Percentiles rank a stretch among this genome's conserved stretches.
These are phyloP conservation scores for Parochlus steinenii DNA, from an alignment of 2,888 invertebrate species.

Conservation along the genomic window DNA sequence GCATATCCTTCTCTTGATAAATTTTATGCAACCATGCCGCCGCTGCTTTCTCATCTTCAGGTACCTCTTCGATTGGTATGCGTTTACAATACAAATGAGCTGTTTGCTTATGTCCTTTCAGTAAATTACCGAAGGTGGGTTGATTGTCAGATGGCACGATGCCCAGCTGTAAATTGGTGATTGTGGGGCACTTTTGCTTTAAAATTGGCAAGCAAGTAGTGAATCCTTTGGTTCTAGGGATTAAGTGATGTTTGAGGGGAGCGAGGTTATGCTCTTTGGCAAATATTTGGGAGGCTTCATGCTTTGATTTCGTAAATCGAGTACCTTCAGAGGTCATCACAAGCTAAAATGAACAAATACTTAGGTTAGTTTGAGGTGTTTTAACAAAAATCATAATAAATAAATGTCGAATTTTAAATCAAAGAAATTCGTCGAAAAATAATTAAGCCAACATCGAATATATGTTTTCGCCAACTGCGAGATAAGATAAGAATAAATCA, in stretches of 20 bases:
- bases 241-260: slow-evolving; percentile 61
- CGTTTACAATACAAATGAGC: slow-evolving; percentile 58
- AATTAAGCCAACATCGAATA: too few relatives aligned
- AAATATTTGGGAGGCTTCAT: slow-evolving; percentile 61
- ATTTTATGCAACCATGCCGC: slow-evolving; percentile 1
- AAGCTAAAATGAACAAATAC: slow-evolving; percentile 1
- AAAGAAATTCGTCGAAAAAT: too few relatives aligned
- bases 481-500: too few relatives aligned
- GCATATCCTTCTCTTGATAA: neutral
- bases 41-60: slow-evolving; percentile 28
- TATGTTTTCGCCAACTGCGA: too few relatives aligned
- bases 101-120: slow-evolving; percentile 47
- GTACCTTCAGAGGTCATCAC: slow-evolving; percentile 81
- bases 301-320: slow-evolving; percentile 63
- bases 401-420: too few relatives aligned
- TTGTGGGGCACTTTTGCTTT: slow-evolving; percentile 53
- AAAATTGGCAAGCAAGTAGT: slow-evolving; percentile 60
- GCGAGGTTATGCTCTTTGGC: slow-evolving; percentile 65
- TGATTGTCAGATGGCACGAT: slow-evolving; percentile 38
- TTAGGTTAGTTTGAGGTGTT: too few relatives aligned
- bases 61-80: slow-evolving; percentile 57
- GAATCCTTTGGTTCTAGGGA: slow-evolving; percentile 75
- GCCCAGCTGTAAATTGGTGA: slow-evolving; percentile 58
- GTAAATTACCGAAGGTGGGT: slow-evolving; percentile 52
- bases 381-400: too few relatives aligned